phyloP scores from a whole-genome alignment of 2,888 invertebrate species.

The Terebella lapidaria region DNA sequence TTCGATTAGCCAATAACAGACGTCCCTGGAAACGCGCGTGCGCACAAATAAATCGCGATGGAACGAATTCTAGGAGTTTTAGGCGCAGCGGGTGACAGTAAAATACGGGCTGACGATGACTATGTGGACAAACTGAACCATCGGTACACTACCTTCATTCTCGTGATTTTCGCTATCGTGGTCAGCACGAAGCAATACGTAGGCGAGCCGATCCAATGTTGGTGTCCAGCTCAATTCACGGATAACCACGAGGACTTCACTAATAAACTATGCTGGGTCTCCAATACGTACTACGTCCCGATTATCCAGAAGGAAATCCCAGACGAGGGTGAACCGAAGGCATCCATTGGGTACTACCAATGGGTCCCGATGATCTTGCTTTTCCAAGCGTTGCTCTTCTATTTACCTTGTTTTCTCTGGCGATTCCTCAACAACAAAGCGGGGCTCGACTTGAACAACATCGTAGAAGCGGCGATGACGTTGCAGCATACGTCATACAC shows the following conservation, averaged over 20 bases:
- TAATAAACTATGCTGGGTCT: constrained; percentile 58
- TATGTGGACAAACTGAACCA: constrained; percentile 55
- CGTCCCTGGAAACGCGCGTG: too few relatives aligned
- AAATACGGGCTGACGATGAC: constrained; percentile 41
- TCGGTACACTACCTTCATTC: constrained; percentile 60
- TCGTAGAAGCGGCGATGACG: constrained; percentile 22
- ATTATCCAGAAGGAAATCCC: constrained; percentile 51
- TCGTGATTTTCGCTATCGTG: constrained; percentile 86
- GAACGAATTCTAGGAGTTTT: constrained; percentile 3
- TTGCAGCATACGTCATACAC: constrained; percentile 20
- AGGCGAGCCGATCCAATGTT: constrained; percentile 93
- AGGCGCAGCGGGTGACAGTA: constrained; percentile 15
- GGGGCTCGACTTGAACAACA: constrained; percentile 33
- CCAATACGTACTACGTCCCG: constrained; percentile 57
- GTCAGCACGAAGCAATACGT: constrained; percentile 94
- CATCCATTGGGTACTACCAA: constrained; percentile 53
- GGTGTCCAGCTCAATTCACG: constrained; percentile 57
- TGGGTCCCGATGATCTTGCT: constrained; percentile 56
- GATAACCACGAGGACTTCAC: constrained; percentile 58
- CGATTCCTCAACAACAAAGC: constrained; percentile 54
- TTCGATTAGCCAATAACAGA: too few relatives aligned
- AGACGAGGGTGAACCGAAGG: constrained; percentile 38
- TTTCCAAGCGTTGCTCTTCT: constrained; percentile 55
- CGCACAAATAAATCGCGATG: constrained; percentile 3
- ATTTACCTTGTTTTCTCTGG: constrained; percentile 56